A percentile compares a stretch with the other conserved stretches of the same genome.
phyloP scores from a whole-genome alignment of 1,140 invertebrate species.

The Paraescarpia echinospica region DNA sequence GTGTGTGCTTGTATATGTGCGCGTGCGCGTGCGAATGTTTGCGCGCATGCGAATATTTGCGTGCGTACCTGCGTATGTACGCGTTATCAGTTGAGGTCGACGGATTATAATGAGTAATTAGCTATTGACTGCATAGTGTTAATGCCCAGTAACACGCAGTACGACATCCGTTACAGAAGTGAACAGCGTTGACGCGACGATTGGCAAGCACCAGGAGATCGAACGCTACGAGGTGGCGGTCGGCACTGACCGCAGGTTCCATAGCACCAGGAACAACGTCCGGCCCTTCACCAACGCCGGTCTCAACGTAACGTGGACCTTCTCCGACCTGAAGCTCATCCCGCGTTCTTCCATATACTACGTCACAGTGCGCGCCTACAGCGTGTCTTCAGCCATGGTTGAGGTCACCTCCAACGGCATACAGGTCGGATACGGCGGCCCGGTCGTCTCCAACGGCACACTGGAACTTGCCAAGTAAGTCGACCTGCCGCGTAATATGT shows the following conservation, averaged over 20 bases:
- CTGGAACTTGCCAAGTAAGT: conserved; percentile 3
- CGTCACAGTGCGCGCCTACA: neutral
- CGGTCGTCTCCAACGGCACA: conserved; percentile 24
- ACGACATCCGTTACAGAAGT: conserved; percentile 7
- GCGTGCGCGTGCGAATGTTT: too few relatives aligned
- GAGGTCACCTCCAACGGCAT: conserved; percentile 35
- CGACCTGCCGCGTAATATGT: neutral
- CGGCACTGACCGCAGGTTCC: conserved; percentile 43
- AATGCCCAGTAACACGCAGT: neutral
- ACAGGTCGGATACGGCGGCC: conserved; percentile 39
- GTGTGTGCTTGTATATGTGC: too few relatives aligned
- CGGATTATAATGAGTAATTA: neutral
- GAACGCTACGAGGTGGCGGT: conserved; percentile 43
- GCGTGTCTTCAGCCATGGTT: neutral
- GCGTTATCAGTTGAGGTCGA: too few relatives aligned
- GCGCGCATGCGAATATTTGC: too few relatives aligned
- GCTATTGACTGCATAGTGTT: neutral
- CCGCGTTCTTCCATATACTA: neutral
- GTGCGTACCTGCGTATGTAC: neutral
- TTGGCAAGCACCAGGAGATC: conserved; percentile 32
- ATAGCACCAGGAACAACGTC: conserved; percentile 43
- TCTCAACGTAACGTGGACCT: neutral
- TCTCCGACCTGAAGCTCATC: neutral
- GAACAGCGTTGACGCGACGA: conserved; percentile 7
- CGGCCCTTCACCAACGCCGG: conserved; percentile 26